phyloP scores from a whole-genome alignment of 30 jellyfish, hydroid and myxozoan genomes.

The Rhopilema esculentum region DNA sequence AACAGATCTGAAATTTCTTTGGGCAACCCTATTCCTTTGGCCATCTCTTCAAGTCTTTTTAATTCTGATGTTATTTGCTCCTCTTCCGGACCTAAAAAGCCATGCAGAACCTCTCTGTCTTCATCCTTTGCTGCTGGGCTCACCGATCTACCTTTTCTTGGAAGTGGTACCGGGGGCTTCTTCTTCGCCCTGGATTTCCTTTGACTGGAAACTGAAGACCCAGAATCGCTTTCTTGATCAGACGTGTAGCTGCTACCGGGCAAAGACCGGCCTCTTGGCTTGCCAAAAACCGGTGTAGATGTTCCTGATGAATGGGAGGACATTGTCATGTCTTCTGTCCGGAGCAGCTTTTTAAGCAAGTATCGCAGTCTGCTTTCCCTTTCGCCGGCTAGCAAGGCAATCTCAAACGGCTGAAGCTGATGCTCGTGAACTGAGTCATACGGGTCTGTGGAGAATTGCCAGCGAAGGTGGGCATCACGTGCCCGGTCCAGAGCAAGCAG shows the following conservation, averaged over 20 bases:
- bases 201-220: slow-evolving; percentile 50
- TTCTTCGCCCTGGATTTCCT: slow-evolving; percentile 56
- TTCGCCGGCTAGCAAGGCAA: slow-evolving; percentile 85
- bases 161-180: slow-evolving; percentile 89
- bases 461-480: slow-evolving; percentile 93
- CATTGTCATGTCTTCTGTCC: slow-evolving; percentile 56
- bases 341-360: slow-evolving; percentile 50
- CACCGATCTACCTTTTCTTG: slow-evolving; percentile 78
- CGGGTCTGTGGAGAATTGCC: slow-evolving; percentile 98
- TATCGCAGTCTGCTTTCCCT: slow-evolving; percentile 69
- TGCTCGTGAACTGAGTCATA: slow-evolving; percentile 97
- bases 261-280: slow-evolving; percentile 58
- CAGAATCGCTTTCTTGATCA: slow-evolving; percentile 73
- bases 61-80: slow-evolving; percentile 56
- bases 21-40: slow-evolving; percentile 67
- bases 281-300: slow-evolving; percentile 56
- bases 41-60: slow-evolving; percentile 63
- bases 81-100: slow-evolving; percentile 74
- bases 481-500: slow-evolving; percentile 92
- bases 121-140: slow-evolving; percentile 66
- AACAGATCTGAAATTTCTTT: slow-evolving; percentile 58
- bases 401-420: slow-evolving; percentile 88
- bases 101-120: slow-evolving; percentile 39
- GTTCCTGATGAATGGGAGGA: slow-evolving; percentile 60
- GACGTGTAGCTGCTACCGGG: slow-evolving; percentile 70